Evolutionary conservation across 2,113 vertebrate genomes (phyloP), one percentile per base, ranked within the genome.

Genomic region (Thinocorus orbignyianus): DNA sequence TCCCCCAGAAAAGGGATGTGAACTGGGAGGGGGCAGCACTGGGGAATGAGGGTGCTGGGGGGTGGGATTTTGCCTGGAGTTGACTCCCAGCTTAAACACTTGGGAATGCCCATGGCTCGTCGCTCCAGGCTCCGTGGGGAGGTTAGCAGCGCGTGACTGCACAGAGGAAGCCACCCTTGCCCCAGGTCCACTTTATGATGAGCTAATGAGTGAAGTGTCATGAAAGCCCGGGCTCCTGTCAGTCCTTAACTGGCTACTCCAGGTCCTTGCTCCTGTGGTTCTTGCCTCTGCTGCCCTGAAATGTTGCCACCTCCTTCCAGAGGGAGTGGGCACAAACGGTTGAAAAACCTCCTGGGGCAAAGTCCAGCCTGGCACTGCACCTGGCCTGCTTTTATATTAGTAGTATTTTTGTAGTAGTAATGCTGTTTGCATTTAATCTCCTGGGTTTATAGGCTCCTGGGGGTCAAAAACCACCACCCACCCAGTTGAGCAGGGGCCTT

Each of bases 21-120:
- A 37, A 60, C 20, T 48, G 81, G 78, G 33, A 24, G 39, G 37
- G 51, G 35, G 37, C 72, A 28, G 33, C 1, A 1, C 18, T 49
- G 41, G 26, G 5, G 11, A 48, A 37, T 0, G 7, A 54, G 81
- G 65, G 37, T n/a, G 31, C 35, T 2, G 4, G 52, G 52, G 26
- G 31, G 28, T 13, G 16, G 13, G 20, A 9, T 9, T 62, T 35
- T 58, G 64, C 51, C 64, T 44, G 86, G 24, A n/a, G n/a, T n/a
- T n/a, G n/a, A n/a, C n/a, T 54, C 37, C 41, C 54, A 15, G 22
- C 41, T 24, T 2, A 17, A 13, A 26, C 17, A 3, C 82, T 17
- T 2, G 0, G 73, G 26, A 4, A 7, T 61, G 79, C 49, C 49
- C 76, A 5, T 6, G 31, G 49, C 48, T 35, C 17, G 0, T 7